Evolutionary conservation across 2,888 invertebrate genomes (phyloP).

Genomic region (Drosophila birchii): DNA sequence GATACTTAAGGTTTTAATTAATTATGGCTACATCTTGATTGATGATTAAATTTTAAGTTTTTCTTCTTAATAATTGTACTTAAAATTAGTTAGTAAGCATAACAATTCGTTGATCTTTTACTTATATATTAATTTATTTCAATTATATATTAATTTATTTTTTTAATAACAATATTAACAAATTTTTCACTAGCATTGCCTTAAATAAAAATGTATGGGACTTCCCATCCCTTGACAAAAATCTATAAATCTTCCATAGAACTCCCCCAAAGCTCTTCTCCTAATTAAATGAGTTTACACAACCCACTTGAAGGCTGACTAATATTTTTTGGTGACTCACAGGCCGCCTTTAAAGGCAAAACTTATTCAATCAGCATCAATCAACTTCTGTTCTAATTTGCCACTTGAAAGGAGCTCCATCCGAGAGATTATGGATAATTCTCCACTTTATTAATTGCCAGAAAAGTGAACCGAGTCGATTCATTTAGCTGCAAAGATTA

Average conservation of each 20-base stretch:
- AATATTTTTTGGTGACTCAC: constrained; percentile 25
- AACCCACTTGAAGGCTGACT: constrained; percentile 12
- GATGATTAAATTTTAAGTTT: too few species aligned
- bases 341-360: constrained; percentile 17
- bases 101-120: background rate
- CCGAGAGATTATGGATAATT: constrained; percentile 33
- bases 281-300: background rate
- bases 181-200: background rate
- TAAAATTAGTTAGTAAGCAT: background rate
- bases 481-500: constrained; percentile 41
- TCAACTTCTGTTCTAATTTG: constrained; percentile 48
- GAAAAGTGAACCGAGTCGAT: constrained; percentile 33
- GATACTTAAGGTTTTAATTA: background rate
- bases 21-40: background rate
- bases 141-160: background rate
- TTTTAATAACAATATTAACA: background rate
- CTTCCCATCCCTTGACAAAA: background rate
- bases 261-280: background rate
- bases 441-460: constrained; percentile 33
- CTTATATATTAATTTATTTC: background rate
- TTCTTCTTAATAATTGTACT: too few species aligned
- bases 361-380: constrained; percentile 39
- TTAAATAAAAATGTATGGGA: background rate
- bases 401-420: constrained; percentile 39
- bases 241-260: background rate